A percentile compares a stretch with the other conserved stretches of the same genome.
These are phyloP conservation scores for Trachelipus rathkii DNA, from an alignment of 1,140 invertebrate species.

Conservation along the genomic window DNA sequence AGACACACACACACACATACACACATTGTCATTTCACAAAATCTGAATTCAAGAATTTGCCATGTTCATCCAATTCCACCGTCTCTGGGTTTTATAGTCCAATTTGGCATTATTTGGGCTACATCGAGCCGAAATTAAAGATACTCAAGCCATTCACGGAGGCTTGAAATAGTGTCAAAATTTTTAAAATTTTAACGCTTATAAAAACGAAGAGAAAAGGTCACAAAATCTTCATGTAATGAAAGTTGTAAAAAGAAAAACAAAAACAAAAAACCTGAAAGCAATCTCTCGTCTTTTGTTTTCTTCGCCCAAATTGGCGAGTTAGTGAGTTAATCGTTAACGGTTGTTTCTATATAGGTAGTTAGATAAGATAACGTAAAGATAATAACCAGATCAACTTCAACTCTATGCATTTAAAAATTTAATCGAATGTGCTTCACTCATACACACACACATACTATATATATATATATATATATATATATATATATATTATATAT, in stretches of 20 bases:
- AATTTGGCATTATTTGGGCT: conserved; percentile 10
- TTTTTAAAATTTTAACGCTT: not conserved
- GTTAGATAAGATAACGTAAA: too few relatives aligned
- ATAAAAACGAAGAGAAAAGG: not conserved
- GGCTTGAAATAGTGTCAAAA: not conserved
- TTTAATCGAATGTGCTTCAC: too few relatives aligned
- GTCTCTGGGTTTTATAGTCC: not conserved
- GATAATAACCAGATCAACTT: too few relatives aligned
- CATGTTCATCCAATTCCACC: conserved; percentile 6
- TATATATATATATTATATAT: conserved; percentile 2
- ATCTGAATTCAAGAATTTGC: conserved; percentile 10
- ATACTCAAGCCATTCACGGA: not conserved
- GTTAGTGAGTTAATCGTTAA: too few relatives aligned
- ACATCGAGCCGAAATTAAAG: conserved; percentile 6
- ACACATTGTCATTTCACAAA: conserved; percentile 3
- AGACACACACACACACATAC: not conserved
- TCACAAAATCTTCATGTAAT: not conserved
- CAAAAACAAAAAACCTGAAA: too few relatives aligned
- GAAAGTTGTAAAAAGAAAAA: too few relatives aligned
- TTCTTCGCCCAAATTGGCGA: too few relatives aligned
- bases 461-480: not conserved
- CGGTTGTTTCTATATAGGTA: too few relatives aligned
- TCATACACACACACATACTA: too few relatives aligned
- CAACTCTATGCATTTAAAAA: too few relatives aligned
- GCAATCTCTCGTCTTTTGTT: too few relatives aligned